Percentiles rank a stretch among this genome's conserved stretches.
Conservation (phyloP, 2,113 vertebrate species). For the Orientallactaga bullata region DNA sequence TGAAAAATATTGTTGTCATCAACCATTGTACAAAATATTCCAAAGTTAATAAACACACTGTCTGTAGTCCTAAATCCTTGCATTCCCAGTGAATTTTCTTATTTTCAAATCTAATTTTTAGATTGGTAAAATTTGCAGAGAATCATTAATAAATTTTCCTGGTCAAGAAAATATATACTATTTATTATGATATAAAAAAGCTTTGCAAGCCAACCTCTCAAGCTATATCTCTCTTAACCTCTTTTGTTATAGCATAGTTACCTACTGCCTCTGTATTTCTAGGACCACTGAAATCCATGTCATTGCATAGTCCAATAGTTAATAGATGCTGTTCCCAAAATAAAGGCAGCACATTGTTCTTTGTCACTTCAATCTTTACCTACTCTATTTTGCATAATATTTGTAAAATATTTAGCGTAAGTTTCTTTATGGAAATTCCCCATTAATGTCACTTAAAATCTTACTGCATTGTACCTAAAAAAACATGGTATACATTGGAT, state of each 20-base stretch:
- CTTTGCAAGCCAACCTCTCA: not conserved
- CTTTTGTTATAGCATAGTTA: not conserved
- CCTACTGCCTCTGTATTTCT: not conserved
- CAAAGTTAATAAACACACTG: not conserved
- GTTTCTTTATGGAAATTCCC: not conserved
- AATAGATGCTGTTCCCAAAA: not conserved
- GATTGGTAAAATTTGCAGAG: constrained; percentile 6
- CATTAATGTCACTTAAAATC: not conserved
- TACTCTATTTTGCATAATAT: not conserved
- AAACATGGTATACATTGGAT: not conserved
- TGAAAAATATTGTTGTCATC: not conserved
- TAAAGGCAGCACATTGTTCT: not conserved
- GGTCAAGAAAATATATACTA: not conserved
- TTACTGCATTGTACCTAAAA: not conserved
- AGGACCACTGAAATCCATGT: not conserved
- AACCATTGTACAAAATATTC: not conserved
- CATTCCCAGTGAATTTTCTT: not conserved
- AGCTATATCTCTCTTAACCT: not conserved
- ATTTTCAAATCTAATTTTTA: not conserved
- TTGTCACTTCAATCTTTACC: not conserved
- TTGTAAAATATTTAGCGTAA: constrained; percentile 23
- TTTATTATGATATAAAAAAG: not conserved
- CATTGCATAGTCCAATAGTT: not conserved
- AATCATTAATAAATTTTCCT: not conserved
- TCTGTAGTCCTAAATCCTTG: not conserved